Conservation (phyloP, 2,888 invertebrate genomes). For the Listrodromus nycthemerus region DNA sequence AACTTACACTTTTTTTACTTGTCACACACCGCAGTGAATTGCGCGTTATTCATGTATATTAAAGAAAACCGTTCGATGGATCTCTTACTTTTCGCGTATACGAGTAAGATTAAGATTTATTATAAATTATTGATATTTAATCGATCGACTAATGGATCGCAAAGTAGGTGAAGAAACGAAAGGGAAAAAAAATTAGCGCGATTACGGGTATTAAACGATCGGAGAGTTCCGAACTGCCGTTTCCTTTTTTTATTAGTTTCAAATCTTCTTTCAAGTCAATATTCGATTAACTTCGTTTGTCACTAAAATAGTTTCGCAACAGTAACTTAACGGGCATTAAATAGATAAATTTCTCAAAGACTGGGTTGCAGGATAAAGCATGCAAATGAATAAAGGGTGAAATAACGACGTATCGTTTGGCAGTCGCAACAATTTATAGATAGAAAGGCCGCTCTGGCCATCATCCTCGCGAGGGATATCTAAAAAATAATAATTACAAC, state of each 20-base stretch:
- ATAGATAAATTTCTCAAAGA: conserved; percentile 37
- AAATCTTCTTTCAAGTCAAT: conserved; percentile 18
- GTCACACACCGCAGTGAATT: conserved; percentile 24
- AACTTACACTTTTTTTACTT: conserved; percentile 39
- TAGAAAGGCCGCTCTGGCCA: conserved; percentile 48
- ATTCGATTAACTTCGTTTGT: conserved; percentile 44
- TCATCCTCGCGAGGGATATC: conserved; percentile 28
- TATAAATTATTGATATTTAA: conserved; percentile 60
- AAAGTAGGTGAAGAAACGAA: conserved; percentile 28
- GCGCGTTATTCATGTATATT: conserved; percentile 52
- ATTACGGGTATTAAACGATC: conserved; percentile 64
- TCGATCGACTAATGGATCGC: conserved; percentile 37
- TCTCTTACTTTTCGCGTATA: conserved; percentile 54
- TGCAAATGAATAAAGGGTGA: conserved; percentile 24
- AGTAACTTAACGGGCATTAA: conserved; percentile 52
- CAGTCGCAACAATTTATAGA: conserved; percentile 31
- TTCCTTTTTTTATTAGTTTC: conserved; percentile 17
- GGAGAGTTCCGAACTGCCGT: conserved; percentile 56
- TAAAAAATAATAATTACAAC: conserved; percentile 30
- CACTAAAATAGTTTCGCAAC: conserved; percentile 24
- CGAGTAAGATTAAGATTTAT: conserved; percentile 58
- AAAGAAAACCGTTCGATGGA: conserved; percentile 31
- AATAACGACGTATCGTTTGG: conserved; percentile 29
- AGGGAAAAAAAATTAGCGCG: conserved; percentile 20
- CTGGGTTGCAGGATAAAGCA: conserved; percentile 43